A percentile compares a stretch with the other conserved stretches of the same genome.
These are phyloP conservation scores for Xenopus laevis DNA, from an alignment of 2,113 vertebrate genomes.

Conservation along the genomic window DNA sequence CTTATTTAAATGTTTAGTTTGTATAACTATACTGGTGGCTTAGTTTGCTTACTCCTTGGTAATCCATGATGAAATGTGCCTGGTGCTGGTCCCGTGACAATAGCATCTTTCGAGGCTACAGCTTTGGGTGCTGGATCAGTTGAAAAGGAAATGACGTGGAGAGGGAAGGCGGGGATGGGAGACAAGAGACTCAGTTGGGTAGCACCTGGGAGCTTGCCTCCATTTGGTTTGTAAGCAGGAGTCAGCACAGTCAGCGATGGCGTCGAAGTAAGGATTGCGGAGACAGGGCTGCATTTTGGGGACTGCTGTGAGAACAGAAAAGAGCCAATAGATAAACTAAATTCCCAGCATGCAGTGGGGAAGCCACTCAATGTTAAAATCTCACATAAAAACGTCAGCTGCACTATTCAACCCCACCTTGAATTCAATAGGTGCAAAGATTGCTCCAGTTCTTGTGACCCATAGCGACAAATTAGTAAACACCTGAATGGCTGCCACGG, in stretches of 20 bases:
- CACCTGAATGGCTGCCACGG: too few relatives aligned
- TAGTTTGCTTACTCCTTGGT: conserved; percentile 70
- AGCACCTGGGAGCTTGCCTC: conserved; percentile 65
- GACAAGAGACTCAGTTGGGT: conserved; percentile 57
- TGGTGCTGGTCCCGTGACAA: conserved; percentile 71
- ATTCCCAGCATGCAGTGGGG: too few relatives aligned
- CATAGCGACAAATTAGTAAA: too few relatives aligned
- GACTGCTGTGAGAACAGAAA: conserved; percentile 53
- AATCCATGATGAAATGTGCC: conserved; percentile 77
- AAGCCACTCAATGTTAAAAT: too few relatives aligned
- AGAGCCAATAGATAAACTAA: too few relatives aligned
- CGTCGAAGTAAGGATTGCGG: conserved; percentile 68
- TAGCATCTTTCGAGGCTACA: conserved; percentile 70
- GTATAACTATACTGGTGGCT: not conserved
- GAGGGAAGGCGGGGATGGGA: conserved; percentile 66
- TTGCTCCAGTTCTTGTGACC: too few relatives aligned
- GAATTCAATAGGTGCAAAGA: too few relatives aligned
- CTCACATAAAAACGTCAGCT: too few relatives aligned
- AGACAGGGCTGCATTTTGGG: conserved; percentile 67
- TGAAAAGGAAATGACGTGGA: conserved; percentile 69
- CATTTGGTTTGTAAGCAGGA: conserved; percentile 69
- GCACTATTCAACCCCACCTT: too few relatives aligned
- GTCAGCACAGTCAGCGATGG: conserved; percentile 71
- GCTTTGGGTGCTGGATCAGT: conserved; percentile 64
- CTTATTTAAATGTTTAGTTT: too few relatives aligned